Conservation (phyloP, 1,140 invertebrate genomes). For the Pantala flavescens region DNA sequence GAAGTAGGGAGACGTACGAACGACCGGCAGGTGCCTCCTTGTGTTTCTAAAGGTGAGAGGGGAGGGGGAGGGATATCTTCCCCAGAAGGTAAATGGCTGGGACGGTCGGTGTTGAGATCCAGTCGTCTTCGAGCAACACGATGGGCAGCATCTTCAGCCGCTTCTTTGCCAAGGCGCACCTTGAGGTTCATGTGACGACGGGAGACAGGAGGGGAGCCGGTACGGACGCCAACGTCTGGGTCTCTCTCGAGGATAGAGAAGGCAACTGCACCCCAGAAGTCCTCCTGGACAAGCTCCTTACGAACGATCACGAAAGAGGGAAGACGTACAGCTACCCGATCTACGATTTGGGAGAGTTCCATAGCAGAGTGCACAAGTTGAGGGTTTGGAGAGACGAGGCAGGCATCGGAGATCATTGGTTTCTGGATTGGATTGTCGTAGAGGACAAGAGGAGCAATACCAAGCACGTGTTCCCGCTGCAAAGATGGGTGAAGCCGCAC, state of each 20-base stretch:
- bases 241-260: slow-evolving; percentile 28
- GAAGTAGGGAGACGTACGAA: no score
- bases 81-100: no score
- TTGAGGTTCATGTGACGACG: slow-evolving; percentile 29
- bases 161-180: slow-evolving; percentile 15
- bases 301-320: slow-evolving; percentile 32
- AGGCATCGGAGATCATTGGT: slow-evolving; percentile 27
- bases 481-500: slow-evolving; percentile 36
- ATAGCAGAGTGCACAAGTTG: slow-evolving; percentile 17
- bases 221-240: slow-evolving; percentile 31
- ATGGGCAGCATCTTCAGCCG: neutral
- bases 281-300: slow-evolving; percentile 28
- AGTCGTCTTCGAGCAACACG: no score
- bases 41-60: no score
- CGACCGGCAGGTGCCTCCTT: no score
- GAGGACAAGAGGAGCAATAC: slow-evolving; percentile 19
- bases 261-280: slow-evolving; percentile 25
- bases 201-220: slow-evolving; percentile 31
- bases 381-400: slow-evolving; percentile 25
- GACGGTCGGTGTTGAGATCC: no score
- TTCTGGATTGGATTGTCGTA: slow-evolving; percentile 25
- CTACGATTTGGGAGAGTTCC: neutral
- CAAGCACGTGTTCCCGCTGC: slow-evolving; percentile 34
- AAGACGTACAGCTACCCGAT: slow-evolving; percentile 25
- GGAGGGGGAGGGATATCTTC: no score